Percentiles rank a stretch among this genome's conserved stretches.
phyloP scores from a whole-genome alignment of 2,888 invertebrate species.

The Melieria crassipennis region DNA sequence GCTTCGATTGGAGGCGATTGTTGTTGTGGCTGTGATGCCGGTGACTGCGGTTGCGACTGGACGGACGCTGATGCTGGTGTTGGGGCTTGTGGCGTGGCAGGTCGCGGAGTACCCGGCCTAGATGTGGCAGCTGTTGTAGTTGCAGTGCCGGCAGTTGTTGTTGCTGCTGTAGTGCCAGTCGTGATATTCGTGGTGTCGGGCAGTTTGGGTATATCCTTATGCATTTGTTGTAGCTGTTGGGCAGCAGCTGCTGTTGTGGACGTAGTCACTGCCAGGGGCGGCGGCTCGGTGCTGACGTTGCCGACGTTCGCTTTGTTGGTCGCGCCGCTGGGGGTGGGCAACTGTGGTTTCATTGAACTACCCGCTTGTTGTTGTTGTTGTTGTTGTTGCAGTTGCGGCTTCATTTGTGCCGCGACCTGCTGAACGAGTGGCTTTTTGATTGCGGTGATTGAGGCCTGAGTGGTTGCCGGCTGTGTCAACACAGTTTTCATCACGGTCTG shows the following conservation, averaged over 20 bases:
- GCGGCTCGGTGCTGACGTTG: constrained; percentile 2
- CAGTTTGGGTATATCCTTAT: constrained; percentile 36
- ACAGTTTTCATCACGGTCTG: constrained; percentile 16
- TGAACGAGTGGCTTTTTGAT: constrained; percentile 1
- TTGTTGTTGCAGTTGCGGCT: constrained; percentile 7
- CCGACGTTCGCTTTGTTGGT: constrained; percentile 10
- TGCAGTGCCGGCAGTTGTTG: constrained; percentile 28
- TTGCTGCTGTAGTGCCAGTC: constrained; percentile 28
- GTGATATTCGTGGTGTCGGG: constrained; percentile 1
- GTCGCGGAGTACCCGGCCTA: constrained; percentile 17
- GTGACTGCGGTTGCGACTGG: constrained; percentile 20
- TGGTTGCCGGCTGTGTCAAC: constrained; percentile 6
- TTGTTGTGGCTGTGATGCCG: constrained; percentile 27
- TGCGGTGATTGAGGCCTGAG: constrained; percentile 11
- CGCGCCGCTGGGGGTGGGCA: constrained; percentile 38
- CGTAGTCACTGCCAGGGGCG: not conserved
- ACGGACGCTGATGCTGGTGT: constrained; percentile 20
- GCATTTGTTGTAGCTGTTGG: constrained; percentile 41
- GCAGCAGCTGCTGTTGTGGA: too few relatives aligned
- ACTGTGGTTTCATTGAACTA: not conserved
- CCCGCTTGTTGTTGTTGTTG: constrained; percentile 13
- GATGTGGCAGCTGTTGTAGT: constrained; percentile 25
- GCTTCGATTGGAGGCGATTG: constrained; percentile 53
- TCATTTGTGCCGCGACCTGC: constrained; percentile 16
- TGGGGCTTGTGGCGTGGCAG: constrained; percentile 11